Evolutionary conservation across 2,113 vertebrate species (phyloP).

Genomic region (Phylloscopus whistleri): DNA sequence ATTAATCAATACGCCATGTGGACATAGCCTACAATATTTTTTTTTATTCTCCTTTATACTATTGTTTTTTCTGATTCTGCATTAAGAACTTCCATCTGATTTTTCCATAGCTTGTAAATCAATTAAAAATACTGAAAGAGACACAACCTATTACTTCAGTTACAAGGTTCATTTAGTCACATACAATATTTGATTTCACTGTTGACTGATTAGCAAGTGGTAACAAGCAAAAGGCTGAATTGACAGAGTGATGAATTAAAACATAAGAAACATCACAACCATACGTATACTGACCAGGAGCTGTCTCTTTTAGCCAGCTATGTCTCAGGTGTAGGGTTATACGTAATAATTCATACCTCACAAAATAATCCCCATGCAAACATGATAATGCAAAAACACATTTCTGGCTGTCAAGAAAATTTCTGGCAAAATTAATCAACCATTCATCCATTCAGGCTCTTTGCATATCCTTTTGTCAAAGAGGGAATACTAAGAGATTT

Average conservation of each 20-base stretch:
- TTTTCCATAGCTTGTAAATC: slow-evolving; percentile 25
- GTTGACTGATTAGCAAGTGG: slow-evolving; percentile 50
- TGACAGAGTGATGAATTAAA: slow-evolving; percentile 42
- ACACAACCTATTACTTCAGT: slow-evolving; percentile 5
- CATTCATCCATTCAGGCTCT: slow-evolving; percentile 99
- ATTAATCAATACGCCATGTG: background rate
- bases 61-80: background rate
- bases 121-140: slow-evolving; percentile 45
- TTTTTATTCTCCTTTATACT: background rate
- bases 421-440: slow-evolving; percentile 99
- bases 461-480: slow-evolving; percentile 99
- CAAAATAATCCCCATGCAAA: slow-evolving; percentile 88
- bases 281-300: slow-evolving; percentile 57
- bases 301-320: slow-evolving; percentile 74
- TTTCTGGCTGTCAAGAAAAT: slow-evolving; percentile 98
- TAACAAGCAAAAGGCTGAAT: slow-evolving; percentile 41
- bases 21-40: background rate
- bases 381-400: slow-evolving; percentile 91
- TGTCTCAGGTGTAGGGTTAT: slow-evolving; percentile 89
- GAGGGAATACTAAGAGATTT: slow-evolving; percentile 92
- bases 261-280: slow-evolving; percentile 38
- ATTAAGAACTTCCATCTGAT: slow-evolving; percentile 6
- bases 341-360: slow-evolving; percentile 88
- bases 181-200: slow-evolving; percentile 54
- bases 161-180: slow-evolving; percentile 63